phyloP scores from a whole-genome alignment of 2,797 vertebrate species.

The Carduelis carduelis region DNA sequence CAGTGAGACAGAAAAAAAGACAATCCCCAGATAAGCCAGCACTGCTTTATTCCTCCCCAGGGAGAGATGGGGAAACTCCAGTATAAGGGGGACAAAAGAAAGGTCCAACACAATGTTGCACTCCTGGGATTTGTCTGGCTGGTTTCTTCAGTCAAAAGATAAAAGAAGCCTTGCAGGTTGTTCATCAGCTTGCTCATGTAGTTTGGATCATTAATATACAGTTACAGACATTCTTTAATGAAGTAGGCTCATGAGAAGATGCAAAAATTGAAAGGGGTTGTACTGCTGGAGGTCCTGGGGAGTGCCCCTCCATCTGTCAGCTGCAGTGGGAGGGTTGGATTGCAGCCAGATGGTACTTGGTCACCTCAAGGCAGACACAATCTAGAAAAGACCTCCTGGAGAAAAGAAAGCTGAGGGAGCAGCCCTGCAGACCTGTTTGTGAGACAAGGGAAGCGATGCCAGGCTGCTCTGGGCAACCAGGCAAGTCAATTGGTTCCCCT shows the following conservation, averaged over 20 bases:
- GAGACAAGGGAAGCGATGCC: not conserved
- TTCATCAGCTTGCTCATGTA: not conserved
- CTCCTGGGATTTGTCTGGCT: not conserved
- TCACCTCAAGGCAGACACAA: not conserved
- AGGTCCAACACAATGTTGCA: fast-evolving
- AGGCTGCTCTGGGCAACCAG: not conserved
- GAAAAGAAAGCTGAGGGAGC: not conserved
- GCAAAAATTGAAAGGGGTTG: not conserved
- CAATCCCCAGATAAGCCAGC: not conserved
- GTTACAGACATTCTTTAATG: not conserved
- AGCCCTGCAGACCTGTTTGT: not conserved
- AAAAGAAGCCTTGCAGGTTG: not conserved
- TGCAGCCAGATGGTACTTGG: not conserved
- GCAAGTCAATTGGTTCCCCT: not conserved
- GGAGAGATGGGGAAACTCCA: not conserved
- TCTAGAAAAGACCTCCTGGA: not conserved
- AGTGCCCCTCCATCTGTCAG: fast-evolving
- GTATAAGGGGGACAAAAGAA: not conserved
- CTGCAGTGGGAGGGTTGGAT: not conserved
- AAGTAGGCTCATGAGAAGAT: not conserved
- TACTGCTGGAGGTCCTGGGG: not conserved
- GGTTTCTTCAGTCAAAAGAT: not conserved
- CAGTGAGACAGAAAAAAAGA: not conserved
- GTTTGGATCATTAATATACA: not conserved
- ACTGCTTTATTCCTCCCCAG: not conserved